Base-by-base conservation (phyloP, 2,113 vertebrate genomes). In the Catharus bicknelli region DNA sequence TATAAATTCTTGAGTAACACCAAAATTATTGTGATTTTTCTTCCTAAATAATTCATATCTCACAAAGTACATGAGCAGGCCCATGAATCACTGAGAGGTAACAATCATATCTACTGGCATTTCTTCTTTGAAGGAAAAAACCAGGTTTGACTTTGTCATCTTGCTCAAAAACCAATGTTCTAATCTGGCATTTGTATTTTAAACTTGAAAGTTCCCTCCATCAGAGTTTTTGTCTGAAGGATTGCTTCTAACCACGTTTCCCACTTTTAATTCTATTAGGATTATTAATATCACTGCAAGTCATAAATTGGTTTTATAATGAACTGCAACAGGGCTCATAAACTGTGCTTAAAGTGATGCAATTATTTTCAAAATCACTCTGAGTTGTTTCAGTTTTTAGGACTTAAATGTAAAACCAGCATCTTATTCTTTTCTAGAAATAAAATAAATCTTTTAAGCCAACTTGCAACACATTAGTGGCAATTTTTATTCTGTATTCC, bases 1-100 rank as follows among this genome's bases (percentile, higher is more conserved):
- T 96, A 98, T 98, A 98, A 97, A 98, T 99, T 98, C 98, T 94
- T 96, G 97, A 98, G 98, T 98, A 98, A 98, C 97, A 97, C 97
- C 95, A 97, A 97, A 98, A 98, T 98, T 96, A 97, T 97, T 98
- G 97, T 97, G 97, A 97, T 98, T 98, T 98, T 98, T 98, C 97
- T 97, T 98, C 90, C 96, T 98, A 97, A 99, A 99, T 98, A 98
- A 99, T 98, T 98, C 97, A 98, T 98, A 90, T 90, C 95, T 96
- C 96, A 95, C 96, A 86, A 97, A 98, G 94, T 94, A 88, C 82
- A 82, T 72, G 94, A 96, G 90, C 96, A 97, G 96, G 94, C 62
- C 94, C 96, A 97, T 97, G 97, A 98, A 98, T 98, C 97, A 98
- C 97, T 42, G 72, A 88, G 90, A 59, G 43, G 86, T 90, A 95